phyloP scores from a whole-genome alignment of 2,797 vertebrate species.

The Danionella dracula region DNA sequence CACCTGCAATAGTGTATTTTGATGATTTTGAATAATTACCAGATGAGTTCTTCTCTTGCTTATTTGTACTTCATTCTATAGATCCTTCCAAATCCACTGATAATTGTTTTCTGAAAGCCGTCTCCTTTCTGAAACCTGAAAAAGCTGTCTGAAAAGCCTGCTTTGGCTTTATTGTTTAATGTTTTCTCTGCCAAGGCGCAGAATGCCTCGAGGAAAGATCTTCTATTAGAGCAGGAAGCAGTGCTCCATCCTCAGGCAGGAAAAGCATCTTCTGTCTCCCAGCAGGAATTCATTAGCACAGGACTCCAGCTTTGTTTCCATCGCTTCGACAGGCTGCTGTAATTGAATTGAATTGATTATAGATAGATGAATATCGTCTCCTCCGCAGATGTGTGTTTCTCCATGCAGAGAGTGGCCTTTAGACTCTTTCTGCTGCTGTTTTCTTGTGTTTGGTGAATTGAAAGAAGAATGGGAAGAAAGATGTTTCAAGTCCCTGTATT shows the following conservation, averaged over 20 bases:
- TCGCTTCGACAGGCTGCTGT: conserved; percentile 42
- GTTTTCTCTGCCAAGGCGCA: conserved; percentile 15
- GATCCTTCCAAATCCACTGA: not conserved
- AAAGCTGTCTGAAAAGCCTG: not conserved
- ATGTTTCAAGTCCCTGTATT: conserved; percentile 65
- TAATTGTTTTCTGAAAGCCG: not conserved
- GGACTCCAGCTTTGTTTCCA: conserved; percentile 42
- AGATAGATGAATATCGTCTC: conserved; percentile 47
- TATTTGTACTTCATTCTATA: not conserved
- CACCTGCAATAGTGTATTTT: conserved; percentile 8
- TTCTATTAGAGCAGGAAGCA: conserved; percentile 44
- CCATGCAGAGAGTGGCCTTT: conserved; percentile 41
- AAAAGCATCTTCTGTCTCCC: conserved; percentile 33
- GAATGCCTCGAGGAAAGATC: conserved; percentile 24
- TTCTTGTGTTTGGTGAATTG: conserved; percentile 48
- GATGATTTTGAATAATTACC: not conserved
- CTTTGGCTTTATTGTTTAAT: conserved; percentile 9
- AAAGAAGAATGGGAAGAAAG: conserved; percentile 57
- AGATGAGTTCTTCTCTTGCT: not conserved
- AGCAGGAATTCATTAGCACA: conserved; percentile 22
- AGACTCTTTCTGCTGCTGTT: conserved; percentile 4
- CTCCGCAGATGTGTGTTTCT: conserved; percentile 31
- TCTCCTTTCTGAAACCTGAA: no score
- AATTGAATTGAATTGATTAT: conserved; percentile 56
- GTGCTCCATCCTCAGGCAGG: conserved; percentile 27